Evolutionary conservation across 2,888 invertebrate species (phyloP), one percentile per base, ranked within the genome.

Genomic region (Acanthosepion pharaonis): DNA sequence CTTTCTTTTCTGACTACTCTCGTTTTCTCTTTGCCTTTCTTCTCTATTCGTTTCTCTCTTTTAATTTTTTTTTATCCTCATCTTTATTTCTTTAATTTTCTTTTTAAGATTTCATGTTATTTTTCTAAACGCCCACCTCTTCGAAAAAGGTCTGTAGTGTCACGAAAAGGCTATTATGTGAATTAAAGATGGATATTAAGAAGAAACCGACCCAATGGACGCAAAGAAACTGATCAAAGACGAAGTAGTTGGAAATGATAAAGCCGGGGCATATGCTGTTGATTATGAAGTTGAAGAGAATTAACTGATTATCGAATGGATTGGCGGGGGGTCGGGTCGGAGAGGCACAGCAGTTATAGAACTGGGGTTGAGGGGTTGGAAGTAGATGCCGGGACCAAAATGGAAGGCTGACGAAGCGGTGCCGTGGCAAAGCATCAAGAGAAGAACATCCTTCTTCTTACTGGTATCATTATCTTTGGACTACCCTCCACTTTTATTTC

Each of bases 301-400:
- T 78, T 78, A 78, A 78, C 78, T 78, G 78, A 78, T 78, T 78
- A 78, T 33, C 78, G n/a, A 78, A 78, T n/a, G 78, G 78, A 78
- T 78, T 78, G n/a, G 78, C 9, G n/a, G 9, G 78, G 78, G 0
- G n/a, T 18, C 2, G 15, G 78, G n/a, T 15, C 11, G 78, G n/a
- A 28, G 9, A 78, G 78, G n/a, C 18, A 78, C 78, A n/a, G n/a
- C 78, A 78, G 78, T 78, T 78, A 78, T 33, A n/a, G 78, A 78
- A 78, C 33, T 15, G 78, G 78, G 2, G 42, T 42, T 33, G 33
- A 33, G 42, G 42, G 42, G 42, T 42, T 42, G 42, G 78, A 78
- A 78, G n/a, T 78, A 78, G 78, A 78, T 78, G 78, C 78, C 33
- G 78, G n/a, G 78, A n/a, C n/a, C 78, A 5, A 78, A 33, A n/a